Evolutionary conservation across 2,113 vertebrate species (phyloP), one percentile per base, ranked within the genome.

Genomic region (Rhizomys pruinosus): DNA sequence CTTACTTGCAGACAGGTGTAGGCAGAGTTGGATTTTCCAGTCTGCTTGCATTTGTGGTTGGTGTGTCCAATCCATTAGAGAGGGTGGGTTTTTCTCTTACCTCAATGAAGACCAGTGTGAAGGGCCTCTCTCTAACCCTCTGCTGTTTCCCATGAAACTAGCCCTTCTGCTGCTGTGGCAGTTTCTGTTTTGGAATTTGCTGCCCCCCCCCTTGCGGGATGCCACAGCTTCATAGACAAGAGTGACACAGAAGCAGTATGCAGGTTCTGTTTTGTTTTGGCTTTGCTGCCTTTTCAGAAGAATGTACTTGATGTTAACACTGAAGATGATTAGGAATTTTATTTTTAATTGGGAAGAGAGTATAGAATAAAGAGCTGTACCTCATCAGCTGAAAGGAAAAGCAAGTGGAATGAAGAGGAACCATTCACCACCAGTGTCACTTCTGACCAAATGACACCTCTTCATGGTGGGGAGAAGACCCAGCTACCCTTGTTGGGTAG

Each of bases 201-300:
- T 52, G 47, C 47, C 47, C 93, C 73, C 93, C 73, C 39, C 90
- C 91, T 95, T 13, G 92, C 87, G 20, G 15, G 68, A 52, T 52
- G 47, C 47, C 11, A 52, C 47, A 52, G 47, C 47, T 52, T 52
- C 6, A 6, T 52, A 52, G 47, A 52, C 47, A 52, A 52, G 47
- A 52, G 47, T 52, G 47, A 52, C 47, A 52, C 11, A 52, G 47
- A 52, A 52, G 47, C 6, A 7, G 47, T 52, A 11, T 52, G 47
- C 47, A 11, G 47, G 47, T 52, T 52, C 11, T 11, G 6, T 52
- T 52, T 11, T 52, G 6, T 7, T 44, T 57, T 37, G 27, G 63
- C 69, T 39, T 73, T 69, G 39, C 71, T 59, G 59, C 39, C 69
- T 76, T 86, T 37, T 69, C 66, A 34, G 37, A 27, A 68, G 59